Evolutionary conservation across 2,888 invertebrate species (phyloP).

Genomic region (Chaitophorus viminalis): DNA sequence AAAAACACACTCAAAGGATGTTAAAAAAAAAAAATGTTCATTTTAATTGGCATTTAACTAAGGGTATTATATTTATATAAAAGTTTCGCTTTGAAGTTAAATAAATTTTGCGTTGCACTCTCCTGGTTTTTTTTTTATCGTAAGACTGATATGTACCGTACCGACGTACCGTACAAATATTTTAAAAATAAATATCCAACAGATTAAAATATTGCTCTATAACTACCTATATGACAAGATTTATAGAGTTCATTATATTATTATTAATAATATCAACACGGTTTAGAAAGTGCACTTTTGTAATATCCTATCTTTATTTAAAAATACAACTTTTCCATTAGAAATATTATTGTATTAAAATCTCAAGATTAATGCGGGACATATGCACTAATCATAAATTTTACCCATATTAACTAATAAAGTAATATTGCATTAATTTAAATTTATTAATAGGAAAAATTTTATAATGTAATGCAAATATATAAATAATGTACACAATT

Average conservation of each 20-base stretch:
- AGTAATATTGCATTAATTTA: no score
- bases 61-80: constrained; percentile 29
- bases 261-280: neutral
- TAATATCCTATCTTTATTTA: neutral
- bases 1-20: neutral
- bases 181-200: constrained; percentile 22
- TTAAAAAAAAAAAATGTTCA: neutral
- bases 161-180: neutral
- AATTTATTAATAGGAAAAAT: no score
- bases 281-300: neutral
- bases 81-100: constrained; percentile 38
- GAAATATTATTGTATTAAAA: neutral
- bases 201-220: neutral
- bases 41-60: constrained; percentile 42
- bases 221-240: neutral
- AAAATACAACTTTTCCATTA: neutral
- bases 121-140: constrained; percentile 7
- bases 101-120: constrained; percentile 22
- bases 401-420: no score
- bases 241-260: neutral
- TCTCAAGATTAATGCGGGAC: no score
- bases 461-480: no score
- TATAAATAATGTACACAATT: no score
- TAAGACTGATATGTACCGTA: neutral
- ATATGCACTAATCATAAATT: no score